A percentile compares a stretch with the other conserved stretches of the same genome.
phyloP scores from a whole-genome alignment of 2,888 invertebrate genomes.

The Tachina fera region DNA sequence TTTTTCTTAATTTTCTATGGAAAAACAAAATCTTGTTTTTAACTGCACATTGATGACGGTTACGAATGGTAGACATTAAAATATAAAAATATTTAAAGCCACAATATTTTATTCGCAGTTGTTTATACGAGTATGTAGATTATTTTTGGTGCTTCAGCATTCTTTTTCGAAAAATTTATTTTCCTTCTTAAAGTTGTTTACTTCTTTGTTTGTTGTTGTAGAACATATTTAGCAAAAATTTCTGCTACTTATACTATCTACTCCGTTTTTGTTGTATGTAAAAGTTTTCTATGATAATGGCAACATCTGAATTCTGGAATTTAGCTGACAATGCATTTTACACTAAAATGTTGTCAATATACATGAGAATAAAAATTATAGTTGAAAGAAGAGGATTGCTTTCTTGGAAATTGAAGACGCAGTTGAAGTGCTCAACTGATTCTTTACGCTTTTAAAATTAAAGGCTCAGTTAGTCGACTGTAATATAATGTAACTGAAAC shows the following conservation, averaged over 20 bases:
- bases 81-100: neutral
- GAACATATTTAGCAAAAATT: neutral
- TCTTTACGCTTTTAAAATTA: no score
- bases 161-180: slow-evolving; percentile 33
- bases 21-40: slow-evolving; percentile 32
- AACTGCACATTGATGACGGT: slow-evolving; percentile 29
- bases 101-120: neutral
- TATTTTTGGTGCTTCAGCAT: slow-evolving; percentile 22
- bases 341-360: neutral
- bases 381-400: no score
- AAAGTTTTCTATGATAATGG: slow-evolving; percentile 49
- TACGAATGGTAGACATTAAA: slow-evolving; percentile 14
- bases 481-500: no score
- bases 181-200: slow-evolving; percentile 22
- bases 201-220: neutral
- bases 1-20: slow-evolving; percentile 22
- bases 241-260: slow-evolving; percentile 11
- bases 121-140: slow-evolving; percentile 19
- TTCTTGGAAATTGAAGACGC: no score
- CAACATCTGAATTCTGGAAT: slow-evolving; percentile 49
- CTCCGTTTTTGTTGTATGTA: neutral
- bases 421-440: no score
- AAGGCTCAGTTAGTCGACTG: no score
- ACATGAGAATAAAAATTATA: no score
- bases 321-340: neutral